Evolutionary conservation across 2,113 vertebrate species (phyloP).

Genomic region (Dromiciops gliroides): DNA sequence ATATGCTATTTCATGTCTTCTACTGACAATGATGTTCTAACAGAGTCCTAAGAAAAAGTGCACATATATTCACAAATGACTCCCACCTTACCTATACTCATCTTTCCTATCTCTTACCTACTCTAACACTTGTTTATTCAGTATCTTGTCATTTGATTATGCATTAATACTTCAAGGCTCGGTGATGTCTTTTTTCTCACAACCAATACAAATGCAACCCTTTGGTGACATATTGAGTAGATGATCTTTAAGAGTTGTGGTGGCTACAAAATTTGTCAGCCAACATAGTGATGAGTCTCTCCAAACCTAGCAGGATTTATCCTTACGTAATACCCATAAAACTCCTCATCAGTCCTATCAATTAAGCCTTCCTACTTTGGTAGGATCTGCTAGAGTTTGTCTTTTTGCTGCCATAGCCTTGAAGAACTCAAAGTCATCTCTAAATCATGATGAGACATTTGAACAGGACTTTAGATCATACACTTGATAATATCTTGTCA

Average conservation of each 20-base stretch:
- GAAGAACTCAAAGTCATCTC: not conserved
- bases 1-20: not conserved
- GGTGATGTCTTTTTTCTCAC: not conserved
- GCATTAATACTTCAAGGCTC: not conserved
- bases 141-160: not conserved
- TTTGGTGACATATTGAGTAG: not conserved
- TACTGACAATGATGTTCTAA: not conserved
- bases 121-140: not conserved
- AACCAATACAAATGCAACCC: not conserved
- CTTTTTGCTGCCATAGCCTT: not conserved
- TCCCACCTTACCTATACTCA: not conserved
- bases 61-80: not conserved
- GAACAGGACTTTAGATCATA: not conserved
- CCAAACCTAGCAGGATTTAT: not conserved
- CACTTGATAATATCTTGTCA: not conserved
- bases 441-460: not conserved
- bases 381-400: not conserved
- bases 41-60: not conserved
- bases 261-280: not conserved
- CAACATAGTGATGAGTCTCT: not conserved
- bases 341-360: not conserved
- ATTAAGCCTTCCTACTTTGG: not conserved
- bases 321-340: not conserved
- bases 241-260: not conserved
- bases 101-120: not conserved